Base-by-base conservation (phyloP, 2,797 vertebrate species). In the Enteromius unitaeniatus region DNA sequence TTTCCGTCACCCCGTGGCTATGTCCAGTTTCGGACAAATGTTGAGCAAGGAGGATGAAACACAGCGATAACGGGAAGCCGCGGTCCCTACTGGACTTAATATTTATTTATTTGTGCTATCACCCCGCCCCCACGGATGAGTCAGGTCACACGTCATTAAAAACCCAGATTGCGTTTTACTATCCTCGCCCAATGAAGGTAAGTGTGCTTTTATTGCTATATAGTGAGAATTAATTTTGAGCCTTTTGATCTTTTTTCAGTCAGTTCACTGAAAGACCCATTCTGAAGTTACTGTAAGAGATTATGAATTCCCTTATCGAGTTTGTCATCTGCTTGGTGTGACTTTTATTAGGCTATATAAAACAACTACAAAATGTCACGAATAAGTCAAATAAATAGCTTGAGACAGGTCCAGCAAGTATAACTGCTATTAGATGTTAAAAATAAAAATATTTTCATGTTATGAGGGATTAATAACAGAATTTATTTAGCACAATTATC, bases 101-200 rank as follows among this genome's bases (percentile, higher is more conserved):
- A 88, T 90, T 93, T 90, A 84, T 91, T 93, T 91, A 92, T 93
- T 93, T 87, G 87, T 88, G 81, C 79, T 15, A 84, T 78, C 74
- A 28, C 84, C 84, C 79, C 91, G 89, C 92, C 92, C 92, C 81
- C 86, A 86, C 82, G 84, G 85, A 82, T 47, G 88, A 91, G 94
- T 96, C 96, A 96, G 92, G 91, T 96, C 95, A 95, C 92, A 88
- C 91, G 87, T 90, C 21, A 83, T 89, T 72, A 85, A 89, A 92
- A 78, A 89, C 92, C 92, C 90, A 90, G 85, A 85, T 72, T 73
- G 85, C 84, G 84, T 89, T 79, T 83, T 87, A 14, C 73, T 26
- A 28, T 19, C 67, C 42, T 53, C 23, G 26, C 49, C 51, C 73
- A 23, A 42, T 17, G n/a, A 23, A 42, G 10, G n/a, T 45, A 13